Evolutionary conservation across 2,797 vertebrate species (phyloP), one percentile per base, ranked within the genome.

Genomic region (Danionella dracula): DNA sequence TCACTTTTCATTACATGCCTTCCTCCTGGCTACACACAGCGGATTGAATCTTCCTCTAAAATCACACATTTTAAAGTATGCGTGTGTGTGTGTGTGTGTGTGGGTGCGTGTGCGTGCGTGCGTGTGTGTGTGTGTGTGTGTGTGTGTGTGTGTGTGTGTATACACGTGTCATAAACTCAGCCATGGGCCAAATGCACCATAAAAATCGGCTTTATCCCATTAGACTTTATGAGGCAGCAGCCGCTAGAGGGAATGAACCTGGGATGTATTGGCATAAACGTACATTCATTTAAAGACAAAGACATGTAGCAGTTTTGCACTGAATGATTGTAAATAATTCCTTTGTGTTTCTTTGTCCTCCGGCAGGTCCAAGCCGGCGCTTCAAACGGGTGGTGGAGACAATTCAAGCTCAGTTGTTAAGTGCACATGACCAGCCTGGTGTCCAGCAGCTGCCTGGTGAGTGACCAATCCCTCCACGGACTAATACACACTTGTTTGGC

Each of bases 351-450:
- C 10, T 71, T 37, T 50, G 49, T 66, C 69, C 80, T 68, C 13
- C 5, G 16, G 21, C 83, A 98, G 96, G 96, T 88, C 95, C 95
- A n/a, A 98, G 96, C 76, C 92, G 96, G 70, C 94, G 96, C 78
- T 99, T 99, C 85, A 99, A 98, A 86, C 93, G 96, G 60, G 96
- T 99, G 76, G 96, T 97, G 76, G 96, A 99, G 89, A 99, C 95
- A 77, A 98, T 99, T 85, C 96, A 98, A 90, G 88, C 94, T 56
- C 96, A 98, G 91, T 88, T 99, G 82, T 89, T 99, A 84, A 95
- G 93, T 84, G 85, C 93, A 77, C 93, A 92, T 12, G 95, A 96
- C 78, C 96, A 95, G 86, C 93, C 96, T 11, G 88, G 92, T 40
- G 87, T 90, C 80, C 95, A 94, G 87, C 95, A 97, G 82, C 85